Percentiles rank a stretch among this genome's conserved stretches.
These are phyloP conservation scores for Coryphaenoides rupestris DNA, from an alignment of 2,113 vertebrate genomes.

Conservation along the genomic window DNA sequence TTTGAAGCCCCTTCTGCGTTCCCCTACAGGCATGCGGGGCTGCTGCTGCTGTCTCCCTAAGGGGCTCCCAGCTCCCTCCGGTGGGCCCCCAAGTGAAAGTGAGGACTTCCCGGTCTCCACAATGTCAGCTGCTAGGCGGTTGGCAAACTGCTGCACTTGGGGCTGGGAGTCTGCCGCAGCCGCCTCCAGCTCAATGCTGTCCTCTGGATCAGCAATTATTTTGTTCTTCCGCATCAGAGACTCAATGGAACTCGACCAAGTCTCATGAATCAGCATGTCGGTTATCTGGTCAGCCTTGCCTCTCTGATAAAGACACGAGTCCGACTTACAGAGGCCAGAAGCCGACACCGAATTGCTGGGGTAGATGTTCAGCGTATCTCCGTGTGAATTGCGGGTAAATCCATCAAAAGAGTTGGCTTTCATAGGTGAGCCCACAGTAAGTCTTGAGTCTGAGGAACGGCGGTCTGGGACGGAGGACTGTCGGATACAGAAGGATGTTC, in stretches of 20 bases:
- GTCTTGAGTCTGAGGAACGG: slow-evolving; percentile 78
- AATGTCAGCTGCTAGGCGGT: slow-evolving; percentile 76
- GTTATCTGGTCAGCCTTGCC: slow-evolving; percentile 87
- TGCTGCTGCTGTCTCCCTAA: slow-evolving; percentile 44
- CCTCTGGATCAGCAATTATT: slow-evolving; percentile 81
- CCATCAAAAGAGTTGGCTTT: slow-evolving; percentile 96
- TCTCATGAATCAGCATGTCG: slow-evolving; percentile 92
- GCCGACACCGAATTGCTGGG: slow-evolving; percentile 73
- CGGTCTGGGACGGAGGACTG: slow-evolving; percentile 89
- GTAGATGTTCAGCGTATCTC: slow-evolving; percentile 79
- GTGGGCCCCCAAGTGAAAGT: slow-evolving; percentile 64
- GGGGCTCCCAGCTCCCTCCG: slow-evolving; percentile 66
- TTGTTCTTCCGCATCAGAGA: slow-evolving; percentile 97
- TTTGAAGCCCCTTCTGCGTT: slow-evolving; percentile 62
- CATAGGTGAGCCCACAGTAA: slow-evolving; percentile 84
- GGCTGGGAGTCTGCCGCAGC: slow-evolving; percentile 69
- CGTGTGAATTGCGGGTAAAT: slow-evolving; percentile 78
- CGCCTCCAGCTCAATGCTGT: slow-evolving; percentile 67
- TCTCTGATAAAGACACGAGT: slow-evolving; percentile 89
- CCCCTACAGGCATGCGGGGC: slow-evolving; percentile 54
- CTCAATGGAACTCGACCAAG: slow-evolving; percentile 93
- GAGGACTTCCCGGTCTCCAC: slow-evolving; percentile 77
- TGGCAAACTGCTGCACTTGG: slow-evolving; percentile 76
- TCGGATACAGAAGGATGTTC: slow-evolving; percentile 83
- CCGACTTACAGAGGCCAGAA: slow-evolving; percentile 87